Evolutionary conservation across 2,888 invertebrate genomes (phyloP).

Genomic region (Aporophyla lueneburgensis): DNA sequence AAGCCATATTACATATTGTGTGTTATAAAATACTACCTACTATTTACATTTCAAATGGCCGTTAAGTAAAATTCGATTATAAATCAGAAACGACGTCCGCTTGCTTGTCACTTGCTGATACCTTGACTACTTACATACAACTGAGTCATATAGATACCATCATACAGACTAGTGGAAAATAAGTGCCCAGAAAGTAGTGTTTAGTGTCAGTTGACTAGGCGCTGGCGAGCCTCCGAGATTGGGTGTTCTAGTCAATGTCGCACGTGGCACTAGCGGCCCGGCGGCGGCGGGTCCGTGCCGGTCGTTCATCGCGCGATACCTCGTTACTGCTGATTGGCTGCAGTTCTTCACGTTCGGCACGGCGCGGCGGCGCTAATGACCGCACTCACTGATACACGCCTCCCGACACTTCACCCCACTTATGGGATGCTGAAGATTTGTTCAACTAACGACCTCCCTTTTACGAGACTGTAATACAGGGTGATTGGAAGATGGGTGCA

Average conservation of each 20-base stretch:
- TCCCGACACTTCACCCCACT: conserved; percentile 15
- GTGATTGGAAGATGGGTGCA: too few species aligned
- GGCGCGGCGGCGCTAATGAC: conserved; percentile 19
- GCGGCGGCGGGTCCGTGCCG: conserved; percentile 1
- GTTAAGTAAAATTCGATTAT: background rate
- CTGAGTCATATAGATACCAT: too few species aligned
- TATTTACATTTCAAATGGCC: too few species aligned
- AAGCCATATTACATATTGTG: too few species aligned
- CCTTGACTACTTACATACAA: background rate
- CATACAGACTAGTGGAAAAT: background rate
- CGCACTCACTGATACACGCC: conserved; percentile 7
- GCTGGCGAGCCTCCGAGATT: too few species aligned
- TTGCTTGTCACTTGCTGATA: background rate
- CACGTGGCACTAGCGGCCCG: background rate
- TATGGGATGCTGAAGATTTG: conserved; percentile 21
- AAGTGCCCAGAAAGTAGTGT: background rate
- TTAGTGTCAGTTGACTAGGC: background rate
- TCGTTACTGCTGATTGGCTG: conserved; percentile 68
- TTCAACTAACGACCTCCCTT: conserved; percentile 27
- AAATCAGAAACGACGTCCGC: background rate
- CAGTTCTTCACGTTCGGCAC: conserved; percentile 34
- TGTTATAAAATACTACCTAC: too few species aligned
- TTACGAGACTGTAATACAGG: conserved; percentile 3
- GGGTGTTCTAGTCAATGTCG: background rate
- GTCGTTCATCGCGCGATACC: conserved; percentile 63